These are phyloP conservation scores for Coelopa pilipes DNA, from an alignment of 2,888 invertebrate genomes.

Conservation along the genomic window DNA sequence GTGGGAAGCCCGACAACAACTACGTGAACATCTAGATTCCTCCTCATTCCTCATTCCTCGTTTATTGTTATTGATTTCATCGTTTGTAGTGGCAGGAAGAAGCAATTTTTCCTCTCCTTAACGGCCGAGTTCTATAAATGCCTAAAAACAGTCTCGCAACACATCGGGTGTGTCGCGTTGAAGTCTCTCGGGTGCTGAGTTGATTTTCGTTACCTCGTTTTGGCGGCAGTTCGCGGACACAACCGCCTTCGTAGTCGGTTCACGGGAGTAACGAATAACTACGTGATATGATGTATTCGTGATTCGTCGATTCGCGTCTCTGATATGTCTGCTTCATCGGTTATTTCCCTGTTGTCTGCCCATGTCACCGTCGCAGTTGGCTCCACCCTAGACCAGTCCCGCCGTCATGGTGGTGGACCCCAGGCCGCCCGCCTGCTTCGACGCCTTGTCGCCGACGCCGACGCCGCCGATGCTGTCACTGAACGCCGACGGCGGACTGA, in stretches of 20 bases:
- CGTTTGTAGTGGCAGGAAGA: no score
- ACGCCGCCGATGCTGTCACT: constrained; percentile 56
- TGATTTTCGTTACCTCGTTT: constrained; percentile 7
- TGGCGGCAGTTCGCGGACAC: constrained; percentile 20
- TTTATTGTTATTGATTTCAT: no score
- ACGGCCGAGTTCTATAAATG: background rate
- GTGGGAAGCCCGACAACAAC: no score
- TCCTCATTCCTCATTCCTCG: no score
- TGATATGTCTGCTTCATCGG: constrained; percentile 29
- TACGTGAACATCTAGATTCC: no score
- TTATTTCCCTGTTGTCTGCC: no score
- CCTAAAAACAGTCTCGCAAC: constrained; percentile 27
- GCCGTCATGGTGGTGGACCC: constrained; percentile 3
- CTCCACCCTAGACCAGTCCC: constrained; percentile 20
- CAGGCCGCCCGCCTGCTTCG: constrained; percentile 1
- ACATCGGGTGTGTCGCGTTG: background rate
- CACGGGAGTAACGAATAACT: constrained; percentile 8
- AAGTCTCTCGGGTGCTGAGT: constrained; percentile 25
- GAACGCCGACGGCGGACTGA: constrained; percentile 68
- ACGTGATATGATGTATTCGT: constrained; percentile 31
- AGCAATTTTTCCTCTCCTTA: no score
- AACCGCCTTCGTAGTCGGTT: constrained; percentile 22
- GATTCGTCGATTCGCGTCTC: background rate
- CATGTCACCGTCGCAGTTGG: background rate
- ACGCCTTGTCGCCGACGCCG: no score